phyloP scores from a whole-genome alignment of 2,113 vertebrate genomes.

The Ornithorhynchus anatinus region DNA sequence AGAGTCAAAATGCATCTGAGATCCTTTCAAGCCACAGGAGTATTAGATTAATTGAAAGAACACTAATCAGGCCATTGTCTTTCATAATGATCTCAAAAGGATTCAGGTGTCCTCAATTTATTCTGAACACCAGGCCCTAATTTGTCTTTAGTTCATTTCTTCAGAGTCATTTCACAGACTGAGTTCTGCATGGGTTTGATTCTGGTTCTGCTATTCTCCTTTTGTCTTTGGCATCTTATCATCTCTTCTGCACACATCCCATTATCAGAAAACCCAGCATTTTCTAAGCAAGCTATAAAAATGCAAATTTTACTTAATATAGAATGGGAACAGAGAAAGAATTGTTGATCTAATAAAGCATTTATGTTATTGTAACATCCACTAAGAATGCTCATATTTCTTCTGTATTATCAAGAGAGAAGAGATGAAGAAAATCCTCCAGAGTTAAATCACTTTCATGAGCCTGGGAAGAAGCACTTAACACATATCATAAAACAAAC shows the following conservation, averaged over 20 bases:
- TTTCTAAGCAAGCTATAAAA: too few species aligned
- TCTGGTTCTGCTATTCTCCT: neutral
- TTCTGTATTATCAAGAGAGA: too few species aligned
- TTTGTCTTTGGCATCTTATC: neutral
- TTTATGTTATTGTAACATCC: too few species aligned
- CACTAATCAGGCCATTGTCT: constrained; percentile 34
- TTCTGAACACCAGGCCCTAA: neutral
- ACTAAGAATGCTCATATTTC: too few species aligned
- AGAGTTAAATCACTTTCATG: too few species aligned
- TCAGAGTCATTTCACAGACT: constrained; percentile 6
- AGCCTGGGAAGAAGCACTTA: too few species aligned
- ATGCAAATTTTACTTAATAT: neutral
- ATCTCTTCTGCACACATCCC: neutral
- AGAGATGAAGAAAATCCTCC: too few species aligned
- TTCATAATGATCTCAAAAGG: constrained; percentile 41
- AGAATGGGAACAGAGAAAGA: neutral
- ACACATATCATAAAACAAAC: too few species aligned
- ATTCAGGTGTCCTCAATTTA: constrained; percentile 33
- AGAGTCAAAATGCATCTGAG: constrained; percentile 21
- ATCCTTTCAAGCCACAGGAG: constrained; percentile 6
- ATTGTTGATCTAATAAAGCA: neutral
- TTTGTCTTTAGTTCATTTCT: constrained; percentile 10
- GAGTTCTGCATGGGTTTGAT: neutral
- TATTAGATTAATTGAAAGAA: constrained; percentile 48
- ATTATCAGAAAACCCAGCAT: too few species aligned